These are phyloP conservation scores for Nomada goodeniana DNA, from an alignment of 2,888 invertebrate species.

Conservation along the genomic window DNA sequence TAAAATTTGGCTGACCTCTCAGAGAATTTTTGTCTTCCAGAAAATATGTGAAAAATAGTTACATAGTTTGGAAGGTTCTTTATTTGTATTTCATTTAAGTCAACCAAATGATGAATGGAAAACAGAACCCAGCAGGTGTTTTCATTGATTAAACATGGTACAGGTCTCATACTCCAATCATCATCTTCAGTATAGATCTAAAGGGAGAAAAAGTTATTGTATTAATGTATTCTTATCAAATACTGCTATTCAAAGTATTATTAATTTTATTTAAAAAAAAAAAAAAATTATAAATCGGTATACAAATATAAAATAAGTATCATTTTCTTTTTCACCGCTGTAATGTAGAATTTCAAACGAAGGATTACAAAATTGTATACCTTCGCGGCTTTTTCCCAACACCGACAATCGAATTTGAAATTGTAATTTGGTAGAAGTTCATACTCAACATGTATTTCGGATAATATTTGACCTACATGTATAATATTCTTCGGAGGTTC, in stretches of 20 bases:
- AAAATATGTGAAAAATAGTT: slow-evolving; percentile 35
- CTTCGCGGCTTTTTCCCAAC: slow-evolving; percentile 49
- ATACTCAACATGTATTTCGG: slow-evolving; percentile 54
- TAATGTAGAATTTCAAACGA: background rate
- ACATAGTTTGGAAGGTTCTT: slow-evolving; percentile 29
- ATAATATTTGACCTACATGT: slow-evolving; percentile 21
- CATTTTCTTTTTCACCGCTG: too few relatives aligned
- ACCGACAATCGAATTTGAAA: slow-evolving; percentile 56
- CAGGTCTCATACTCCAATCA: slow-evolving; percentile 28
- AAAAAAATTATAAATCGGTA: background rate
- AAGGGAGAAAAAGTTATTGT: background rate
- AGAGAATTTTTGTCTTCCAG: slow-evolving; percentile 36
- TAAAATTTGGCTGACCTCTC: slow-evolving; percentile 31
- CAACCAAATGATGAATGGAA: slow-evolving; percentile 50
- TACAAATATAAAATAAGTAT: too few relatives aligned
- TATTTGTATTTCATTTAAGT: slow-evolving; percentile 45
- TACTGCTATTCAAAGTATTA: background rate
- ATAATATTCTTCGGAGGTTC: slow-evolving; percentile 31
- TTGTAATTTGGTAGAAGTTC: slow-evolving; percentile 46
- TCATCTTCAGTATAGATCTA: slow-evolving; percentile 46
- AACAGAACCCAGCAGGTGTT: slow-evolving; percentile 45
- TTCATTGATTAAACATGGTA: slow-evolving; percentile 17
- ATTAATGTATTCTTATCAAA: background rate
- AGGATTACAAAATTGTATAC: slow-evolving; percentile 12
- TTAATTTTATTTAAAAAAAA: background rate